Base-by-base conservation (phyloP, 2,888 invertebrate genomes). In the Drosophila prolongata region DNA sequence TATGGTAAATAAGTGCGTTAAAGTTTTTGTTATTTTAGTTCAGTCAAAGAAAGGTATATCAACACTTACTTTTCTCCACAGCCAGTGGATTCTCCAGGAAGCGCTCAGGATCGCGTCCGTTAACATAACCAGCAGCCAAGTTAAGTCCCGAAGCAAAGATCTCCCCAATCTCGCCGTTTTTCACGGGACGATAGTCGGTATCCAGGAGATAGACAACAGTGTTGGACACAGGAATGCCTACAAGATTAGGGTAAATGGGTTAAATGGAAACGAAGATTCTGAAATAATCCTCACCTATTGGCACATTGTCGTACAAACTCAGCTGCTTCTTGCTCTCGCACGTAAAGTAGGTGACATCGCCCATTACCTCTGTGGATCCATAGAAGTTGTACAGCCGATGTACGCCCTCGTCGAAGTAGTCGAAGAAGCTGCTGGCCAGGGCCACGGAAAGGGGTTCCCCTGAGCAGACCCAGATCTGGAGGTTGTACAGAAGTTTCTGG, bases 331-430 rank as follows among this genome's bases (percentile, higher is more conserved):
- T 89, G 54, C 93, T 94, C 65, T 94, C 94, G 80, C 97, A 93
- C 0, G 95, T 93, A 79, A 95, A 95, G 86, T 94, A 97, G 0
- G 97, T 97, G 2, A 98, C 97, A 90, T 97, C 98, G 0, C 97
- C 98, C 96, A 97, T 97, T 1, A 97, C 95, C 91, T 98, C 98
- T 0, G 98, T 97, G 77, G 97, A 97, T 0, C 98, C 98, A 87
- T 97, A 98, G 89, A 97, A 97, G 90, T 98, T 98, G 57, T 96
- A 97, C 43, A 98, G 92, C 14, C 94, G 93, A 72, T 95, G 95
- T 1, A 93, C 92, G 10, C 94, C 93, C 60, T 94, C 94, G n/a
- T 94, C 93, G 76, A 97, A 97, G 75, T 95, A 94, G 38, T 94
- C 93, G 91, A 97, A 97, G 93, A 97, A 98, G 80, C 96, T 94